Conservation (phyloP, 1,140 invertebrate genomes). For the Pteromalus puparum region DNA sequence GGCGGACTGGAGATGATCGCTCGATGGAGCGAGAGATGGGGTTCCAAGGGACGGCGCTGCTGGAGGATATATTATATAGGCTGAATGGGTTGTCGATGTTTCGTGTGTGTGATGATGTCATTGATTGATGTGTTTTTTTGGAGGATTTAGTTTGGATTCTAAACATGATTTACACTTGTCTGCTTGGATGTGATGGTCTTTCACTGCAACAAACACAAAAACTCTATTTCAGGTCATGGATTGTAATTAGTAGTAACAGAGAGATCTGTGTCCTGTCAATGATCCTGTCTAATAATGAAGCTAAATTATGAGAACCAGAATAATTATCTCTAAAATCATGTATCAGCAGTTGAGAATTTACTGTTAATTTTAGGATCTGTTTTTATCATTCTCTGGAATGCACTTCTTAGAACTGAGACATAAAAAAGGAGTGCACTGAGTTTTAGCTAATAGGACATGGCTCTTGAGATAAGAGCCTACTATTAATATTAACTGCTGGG, state of each 20-base stretch:
- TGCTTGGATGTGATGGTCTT: too few relatives aligned
- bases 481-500: conserved; percentile 2
- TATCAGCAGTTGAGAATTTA: background rate
- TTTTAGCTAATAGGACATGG: background rate
- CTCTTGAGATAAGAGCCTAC: background rate
- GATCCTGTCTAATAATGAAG: too few relatives aligned
- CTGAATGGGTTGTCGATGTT: too few relatives aligned
- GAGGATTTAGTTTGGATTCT: background rate
- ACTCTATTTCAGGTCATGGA: too few relatives aligned
- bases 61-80: too few relatives aligned
- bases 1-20: background rate
- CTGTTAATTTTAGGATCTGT: conserved; percentile 9
- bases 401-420: background rate
- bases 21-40: background rate
- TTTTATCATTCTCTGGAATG: conserved; percentile 2
- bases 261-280: too few relatives aligned
- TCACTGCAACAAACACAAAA: too few relatives aligned
- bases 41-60: too few relatives aligned
- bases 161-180: too few relatives aligned
- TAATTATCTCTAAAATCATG: background rate
- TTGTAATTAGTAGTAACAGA: too few relatives aligned
- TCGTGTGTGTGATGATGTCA: too few relatives aligned
- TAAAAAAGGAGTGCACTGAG: background rate
- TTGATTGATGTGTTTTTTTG: background rate
- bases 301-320: too few relatives aligned